A percentile compares a stretch with the other conserved stretches of the same genome.
Conservation (phyloP, 2,797 vertebrate species). For the Chelon labrosus region DNA sequence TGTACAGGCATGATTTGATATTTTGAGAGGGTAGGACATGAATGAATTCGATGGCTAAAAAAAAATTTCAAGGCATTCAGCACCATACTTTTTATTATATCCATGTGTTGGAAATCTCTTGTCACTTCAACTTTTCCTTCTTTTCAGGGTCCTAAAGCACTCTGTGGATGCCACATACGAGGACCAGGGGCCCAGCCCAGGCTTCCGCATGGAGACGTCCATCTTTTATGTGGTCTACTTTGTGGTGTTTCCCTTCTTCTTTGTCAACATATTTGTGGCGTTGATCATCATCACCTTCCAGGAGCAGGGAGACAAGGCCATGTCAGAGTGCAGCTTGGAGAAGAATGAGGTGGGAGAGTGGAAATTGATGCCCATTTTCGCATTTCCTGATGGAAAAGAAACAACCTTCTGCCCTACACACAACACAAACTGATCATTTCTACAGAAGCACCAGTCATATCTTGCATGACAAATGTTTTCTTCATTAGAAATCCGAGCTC, state of each 20-base stretch:
- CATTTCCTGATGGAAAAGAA: not conserved
- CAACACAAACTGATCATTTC: slow-evolving; percentile 7
- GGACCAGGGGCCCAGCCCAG: slow-evolving; percentile 96
- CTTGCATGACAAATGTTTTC: slow-evolving; percentile 21
- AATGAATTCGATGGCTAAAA: too few species aligned
- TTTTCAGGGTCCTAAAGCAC: slow-evolving; percentile 94
- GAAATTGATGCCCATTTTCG: not conserved
- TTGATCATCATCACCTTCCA: slow-evolving; percentile 99
- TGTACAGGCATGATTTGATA: not conserved
- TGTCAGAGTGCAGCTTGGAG: slow-evolving; percentile 98
- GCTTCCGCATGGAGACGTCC: slow-evolving; percentile 98
- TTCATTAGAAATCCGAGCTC: slow-evolving; percentile 28
- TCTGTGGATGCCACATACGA: slow-evolving; percentile 97
- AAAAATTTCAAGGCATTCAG: too few species aligned
- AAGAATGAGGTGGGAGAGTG: slow-evolving; percentile 93
- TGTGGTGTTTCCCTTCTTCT: slow-evolving; percentile 99
- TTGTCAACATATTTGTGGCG: slow-evolving; percentile 99
- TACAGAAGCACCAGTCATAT: slow-evolving; percentile 12
- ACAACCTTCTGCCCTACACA: not conserved
- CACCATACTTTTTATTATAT: too few species aligned
- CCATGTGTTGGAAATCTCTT: not conserved
- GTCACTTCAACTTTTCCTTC: not conserved
- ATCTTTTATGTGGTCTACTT: slow-evolving; percentile 99
- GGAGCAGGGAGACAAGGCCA: slow-evolving; percentile 99
- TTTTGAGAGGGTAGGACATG: too few species aligned